These are phyloP conservation scores for Caenorhabditis imperialis DNA, from an alignment of 2,888 invertebrate genomes.

Conservation along the genomic window DNA sequence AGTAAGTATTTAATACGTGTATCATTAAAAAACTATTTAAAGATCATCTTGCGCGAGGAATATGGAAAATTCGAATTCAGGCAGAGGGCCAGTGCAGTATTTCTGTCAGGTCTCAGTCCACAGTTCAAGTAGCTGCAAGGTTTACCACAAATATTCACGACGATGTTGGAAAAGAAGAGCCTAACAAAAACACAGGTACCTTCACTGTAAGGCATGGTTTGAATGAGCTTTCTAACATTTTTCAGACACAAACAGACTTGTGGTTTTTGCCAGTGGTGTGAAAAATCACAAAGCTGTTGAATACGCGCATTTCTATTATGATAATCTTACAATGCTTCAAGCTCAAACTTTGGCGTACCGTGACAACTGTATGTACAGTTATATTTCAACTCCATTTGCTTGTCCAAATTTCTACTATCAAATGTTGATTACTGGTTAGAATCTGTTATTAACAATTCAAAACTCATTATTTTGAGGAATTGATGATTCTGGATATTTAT, in stretches of 20 bases:
- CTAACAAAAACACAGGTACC: slow-evolving; percentile 34
- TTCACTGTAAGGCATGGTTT: too few relatives aligned
- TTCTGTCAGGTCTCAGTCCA: slow-evolving; percentile 55
- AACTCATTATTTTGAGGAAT: slow-evolving; percentile 47
- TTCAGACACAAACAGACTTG: slow-evolving; percentile 56
- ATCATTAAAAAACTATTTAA: background rate
- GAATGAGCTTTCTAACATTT: slow-evolving; percentile 4
- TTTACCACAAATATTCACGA: slow-evolving; percentile 62
- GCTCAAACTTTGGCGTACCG: slow-evolving; percentile 45
- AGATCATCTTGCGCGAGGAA: slow-evolving; percentile 62
- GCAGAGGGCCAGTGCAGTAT: slow-evolving; percentile 56
- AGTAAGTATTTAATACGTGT: slow-evolving; percentile 14
- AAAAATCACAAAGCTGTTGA: slow-evolving; percentile 49
- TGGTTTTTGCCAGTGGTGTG: slow-evolving; percentile 59
- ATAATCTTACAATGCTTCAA: slow-evolving; percentile 54
- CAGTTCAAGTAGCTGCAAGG: slow-evolving; percentile 50
- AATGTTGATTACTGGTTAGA: slow-evolving; percentile 61
- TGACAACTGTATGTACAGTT: slow-evolving; percentile 61
- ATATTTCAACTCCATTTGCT: slow-evolving; percentile 60
- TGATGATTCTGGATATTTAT: slow-evolving; percentile 64
- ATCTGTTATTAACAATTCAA: too few relatives aligned
- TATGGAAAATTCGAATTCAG: slow-evolving; percentile 60
- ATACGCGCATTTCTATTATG: slow-evolving; percentile 65
- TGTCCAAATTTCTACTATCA: slow-evolving; percentile 58
- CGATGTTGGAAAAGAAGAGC: slow-evolving; percentile 59